phyloP scores from a whole-genome alignment of 2,888 invertebrate species.

The Tortrix viridana region DNA sequence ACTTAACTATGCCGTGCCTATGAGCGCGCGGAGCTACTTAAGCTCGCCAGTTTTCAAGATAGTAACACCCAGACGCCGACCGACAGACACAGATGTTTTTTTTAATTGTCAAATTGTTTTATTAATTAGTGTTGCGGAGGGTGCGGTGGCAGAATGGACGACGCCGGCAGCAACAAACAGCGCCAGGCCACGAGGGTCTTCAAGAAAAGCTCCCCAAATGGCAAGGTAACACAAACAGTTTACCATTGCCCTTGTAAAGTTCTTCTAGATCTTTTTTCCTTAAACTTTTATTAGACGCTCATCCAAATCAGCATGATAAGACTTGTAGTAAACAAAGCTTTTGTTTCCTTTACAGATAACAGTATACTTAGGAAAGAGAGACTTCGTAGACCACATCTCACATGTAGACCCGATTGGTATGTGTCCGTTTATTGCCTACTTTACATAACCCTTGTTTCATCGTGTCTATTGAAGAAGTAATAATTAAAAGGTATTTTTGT shows the following conservation, averaged over 20 bases:
- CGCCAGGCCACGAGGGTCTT: slow-evolving; percentile 95
- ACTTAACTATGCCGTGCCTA: no score
- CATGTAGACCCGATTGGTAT: slow-evolving; percentile 96
- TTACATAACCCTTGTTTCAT: background rate
- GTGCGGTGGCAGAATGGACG: slow-evolving; percentile 87
- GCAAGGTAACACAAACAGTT: slow-evolving; percentile 86
- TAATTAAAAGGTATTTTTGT: background rate
- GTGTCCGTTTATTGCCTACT: slow-evolving; percentile 48
- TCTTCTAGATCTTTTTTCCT: slow-evolving; percentile 7
- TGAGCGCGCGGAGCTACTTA: no score
- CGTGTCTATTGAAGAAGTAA: background rate
- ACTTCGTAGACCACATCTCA: slow-evolving; percentile 96
- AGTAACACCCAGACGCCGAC: no score
- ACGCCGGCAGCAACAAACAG: slow-evolving; percentile 88
- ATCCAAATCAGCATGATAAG: slow-evolving; percentile 22
- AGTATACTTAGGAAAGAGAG: slow-evolving; percentile 95
- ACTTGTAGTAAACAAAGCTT: slow-evolving; percentile 27
- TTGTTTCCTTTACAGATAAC: slow-evolving; percentile 86
- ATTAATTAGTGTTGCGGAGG: slow-evolving; percentile 72
- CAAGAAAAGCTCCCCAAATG: slow-evolving; percentile 98
- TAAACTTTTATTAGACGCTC: background rate
- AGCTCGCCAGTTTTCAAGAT: no score
- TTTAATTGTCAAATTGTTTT: slow-evolving; percentile 1
- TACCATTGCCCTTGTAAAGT: background rate
- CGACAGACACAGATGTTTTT: no score